Percentiles rank a stretch among this genome's conserved stretches.
Conservation (phyloP, 2,113 vertebrate genomes). For the Lontra canadensis region DNA sequence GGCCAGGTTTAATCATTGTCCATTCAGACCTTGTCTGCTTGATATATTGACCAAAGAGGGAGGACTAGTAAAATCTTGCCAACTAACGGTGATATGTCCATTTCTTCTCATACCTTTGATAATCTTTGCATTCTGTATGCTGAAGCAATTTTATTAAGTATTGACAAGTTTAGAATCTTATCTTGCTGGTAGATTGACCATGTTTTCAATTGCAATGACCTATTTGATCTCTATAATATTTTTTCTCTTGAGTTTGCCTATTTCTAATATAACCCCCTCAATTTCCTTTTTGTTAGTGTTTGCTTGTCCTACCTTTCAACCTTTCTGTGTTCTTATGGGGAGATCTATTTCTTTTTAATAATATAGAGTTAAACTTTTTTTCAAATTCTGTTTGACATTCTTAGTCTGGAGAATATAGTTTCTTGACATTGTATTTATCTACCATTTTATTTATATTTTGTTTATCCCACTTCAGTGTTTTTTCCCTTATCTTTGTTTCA, state of each 20-base stretch:
- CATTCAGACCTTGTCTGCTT: background rate
- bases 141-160: background rate
- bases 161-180: background rate
- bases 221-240: background rate
- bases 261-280: background rate
- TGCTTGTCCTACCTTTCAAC: background rate
- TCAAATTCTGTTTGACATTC: background rate
- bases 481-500: background rate
- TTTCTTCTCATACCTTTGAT: background rate
- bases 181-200: background rate
- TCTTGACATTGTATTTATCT: background rate
- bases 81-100: background rate
- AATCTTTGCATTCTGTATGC: background rate
- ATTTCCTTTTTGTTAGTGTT: background rate
- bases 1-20: background rate
- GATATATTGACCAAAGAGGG: background rate
- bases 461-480: background rate
- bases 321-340: background rate
- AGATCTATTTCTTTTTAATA: background rate
- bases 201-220: background rate
- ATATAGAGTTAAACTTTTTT: background rate
- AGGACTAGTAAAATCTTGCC: background rate
- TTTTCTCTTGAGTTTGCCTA: background rate
- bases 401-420: background rate
- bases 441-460: background rate